Conservation (phyloP, 2,113 vertebrate genomes). For the western clawed frog (Xenopus tropicalis) region DNA sequence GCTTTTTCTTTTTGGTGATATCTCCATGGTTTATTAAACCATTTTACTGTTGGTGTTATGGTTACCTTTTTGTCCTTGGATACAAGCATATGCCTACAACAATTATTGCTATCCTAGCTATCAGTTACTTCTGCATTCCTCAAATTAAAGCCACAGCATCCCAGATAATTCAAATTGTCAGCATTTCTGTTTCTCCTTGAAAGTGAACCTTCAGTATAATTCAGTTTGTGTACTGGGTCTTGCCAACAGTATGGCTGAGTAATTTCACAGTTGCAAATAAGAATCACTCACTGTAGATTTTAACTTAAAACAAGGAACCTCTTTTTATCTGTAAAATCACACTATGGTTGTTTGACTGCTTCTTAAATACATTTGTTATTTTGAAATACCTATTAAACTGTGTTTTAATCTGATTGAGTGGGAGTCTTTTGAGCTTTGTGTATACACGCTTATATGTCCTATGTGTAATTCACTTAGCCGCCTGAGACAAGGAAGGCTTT, state of each 20-base stretch:
- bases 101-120: slow-evolving; percentile 1
- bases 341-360: too few species aligned
- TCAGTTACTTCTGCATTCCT: slow-evolving; percentile 50
- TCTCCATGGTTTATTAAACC: too few species aligned
- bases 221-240: neutral
- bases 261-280: neutral
- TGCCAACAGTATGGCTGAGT: neutral
- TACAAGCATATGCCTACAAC: slow-evolving; percentile 40
- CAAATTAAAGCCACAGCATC: slow-evolving; percentile 42
- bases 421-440: slow-evolving; percentile 34
- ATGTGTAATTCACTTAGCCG: neutral
- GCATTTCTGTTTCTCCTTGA: slow-evolving; percentile 5
- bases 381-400: neutral
- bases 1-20: too few species aligned
- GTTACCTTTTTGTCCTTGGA: slow-evolving; percentile 42
- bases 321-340: too few species aligned
- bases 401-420: slow-evolving; percentile 22
- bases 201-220: neutral
- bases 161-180: slow-evolving; percentile 9
- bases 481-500: too few species aligned
- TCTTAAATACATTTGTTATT: neutral
- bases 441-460: neutral
- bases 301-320: too few species aligned
- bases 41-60: slow-evolving; percentile 36
- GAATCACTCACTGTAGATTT: too few species aligned